A percentile compares a stretch with the other conserved stretches of the same genome.
These are phyloP conservation scores for Cryptocephalus moraei DNA, from an alignment of 2,888 invertebrate genomes.

Conservation along the genomic window DNA sequence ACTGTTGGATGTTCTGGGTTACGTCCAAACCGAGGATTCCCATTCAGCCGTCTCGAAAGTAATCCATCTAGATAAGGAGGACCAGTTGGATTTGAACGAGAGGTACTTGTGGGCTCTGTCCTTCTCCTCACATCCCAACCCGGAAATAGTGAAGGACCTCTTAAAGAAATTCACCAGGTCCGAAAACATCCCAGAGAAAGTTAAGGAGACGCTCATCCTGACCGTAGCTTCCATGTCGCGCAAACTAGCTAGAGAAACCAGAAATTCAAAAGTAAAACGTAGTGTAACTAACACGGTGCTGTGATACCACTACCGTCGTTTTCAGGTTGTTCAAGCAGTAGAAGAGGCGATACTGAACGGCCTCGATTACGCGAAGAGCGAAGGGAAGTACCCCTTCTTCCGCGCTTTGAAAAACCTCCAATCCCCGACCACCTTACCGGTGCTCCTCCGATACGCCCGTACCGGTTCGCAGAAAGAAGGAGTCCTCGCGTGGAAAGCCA, in stretches of 20 bases:
- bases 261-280: background rate
- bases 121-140: conserved; percentile 53
- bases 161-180: conserved; percentile 40
- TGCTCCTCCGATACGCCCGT: conserved; percentile 46
- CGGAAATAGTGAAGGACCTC: conserved; percentile 43
- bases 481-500: conserved; percentile 57
- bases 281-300: no score
- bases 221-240: conserved; percentile 53
- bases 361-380: conserved; percentile 34
- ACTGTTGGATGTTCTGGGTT: conserved; percentile 59
- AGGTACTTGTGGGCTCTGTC: conserved; percentile 67
- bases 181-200: conserved; percentile 44
- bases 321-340: conserved; percentile 32
- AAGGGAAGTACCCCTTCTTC: conserved; percentile 51
- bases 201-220: conserved; percentile 57
- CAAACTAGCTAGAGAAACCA: conserved; percentile 25
- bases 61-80: conserved; percentile 46
- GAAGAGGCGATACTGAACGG: conserved; percentile 32
- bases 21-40: conserved; percentile 55
- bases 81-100: conserved; percentile 44
- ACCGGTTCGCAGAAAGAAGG: conserved; percentile 44
- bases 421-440: conserved; percentile 47
- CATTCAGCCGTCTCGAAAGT: conserved; percentile 59
- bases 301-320: conserved; percentile 8
- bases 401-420: conserved; percentile 62